Evolutionary conservation across 2,113 vertebrate species (phyloP).

Genomic region (Ciconia maguari): DNA sequence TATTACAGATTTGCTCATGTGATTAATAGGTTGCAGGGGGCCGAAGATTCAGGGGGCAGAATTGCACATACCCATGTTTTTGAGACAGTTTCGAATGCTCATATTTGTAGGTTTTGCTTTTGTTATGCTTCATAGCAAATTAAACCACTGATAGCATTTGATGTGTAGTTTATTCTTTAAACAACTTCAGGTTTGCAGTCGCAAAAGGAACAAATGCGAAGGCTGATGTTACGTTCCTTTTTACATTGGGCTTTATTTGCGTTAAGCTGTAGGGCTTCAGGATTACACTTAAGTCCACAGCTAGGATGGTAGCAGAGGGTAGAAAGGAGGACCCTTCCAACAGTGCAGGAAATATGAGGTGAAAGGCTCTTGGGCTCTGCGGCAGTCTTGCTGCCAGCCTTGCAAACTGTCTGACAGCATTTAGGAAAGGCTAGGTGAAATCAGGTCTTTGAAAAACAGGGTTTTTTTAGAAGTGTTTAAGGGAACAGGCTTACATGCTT

Average conservation of each 20-base stretch:
- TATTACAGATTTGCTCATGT: not conserved
- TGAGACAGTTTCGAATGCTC: not conserved
- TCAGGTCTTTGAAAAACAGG: not conserved
- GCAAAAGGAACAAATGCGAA: not conserved
- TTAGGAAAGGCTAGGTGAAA: not conserved
- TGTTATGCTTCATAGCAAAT: not conserved
- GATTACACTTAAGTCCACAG: not conserved
- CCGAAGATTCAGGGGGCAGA: not conserved
- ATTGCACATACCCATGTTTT: not conserved
- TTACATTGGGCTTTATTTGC: not conserved
- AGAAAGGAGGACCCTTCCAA: not conserved
- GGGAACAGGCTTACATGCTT: not conserved
- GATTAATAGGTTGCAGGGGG: not conserved
- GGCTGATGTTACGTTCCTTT: not conserved
- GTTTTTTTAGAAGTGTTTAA: not conserved
- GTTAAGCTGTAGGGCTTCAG: not conserved
- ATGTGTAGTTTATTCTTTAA: not conserved
- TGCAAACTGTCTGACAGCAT: not conserved
- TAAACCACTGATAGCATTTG: not conserved
- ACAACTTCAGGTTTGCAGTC: not conserved
- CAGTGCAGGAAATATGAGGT: not conserved
- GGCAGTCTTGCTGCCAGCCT: not conserved
- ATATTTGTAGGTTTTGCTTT: not conserved
- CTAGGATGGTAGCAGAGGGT: not conserved
- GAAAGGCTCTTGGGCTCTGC: not conserved